Evolutionary conservation across 2,888 invertebrate genomes (phyloP).

Genomic region (Drosophila meridionalis): DNA sequence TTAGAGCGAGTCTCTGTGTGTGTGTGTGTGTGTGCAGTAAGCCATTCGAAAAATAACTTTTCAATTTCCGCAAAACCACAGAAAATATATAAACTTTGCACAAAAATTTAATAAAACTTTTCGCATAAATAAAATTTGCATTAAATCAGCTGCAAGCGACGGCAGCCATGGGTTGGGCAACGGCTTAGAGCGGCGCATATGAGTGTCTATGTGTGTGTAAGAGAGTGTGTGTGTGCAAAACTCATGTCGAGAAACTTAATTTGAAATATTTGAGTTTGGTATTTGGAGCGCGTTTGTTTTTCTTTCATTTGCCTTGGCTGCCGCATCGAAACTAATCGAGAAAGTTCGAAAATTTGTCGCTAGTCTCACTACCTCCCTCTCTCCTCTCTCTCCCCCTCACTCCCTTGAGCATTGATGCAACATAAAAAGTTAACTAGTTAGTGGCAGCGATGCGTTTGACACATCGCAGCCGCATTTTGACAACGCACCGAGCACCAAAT

Average conservation of each 20-base stretch:
- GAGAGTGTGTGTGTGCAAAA: constrained; percentile 54
- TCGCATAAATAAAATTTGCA: constrained; percentile 84
- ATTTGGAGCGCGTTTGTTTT: constrained; percentile 71
- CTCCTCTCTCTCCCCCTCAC: background rate
- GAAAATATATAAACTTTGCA: constrained; percentile 81
- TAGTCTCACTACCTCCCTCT: background rate
- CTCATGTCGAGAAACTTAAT: constrained; percentile 80
- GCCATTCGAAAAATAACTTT: constrained; percentile 82
- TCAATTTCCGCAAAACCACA: constrained; percentile 83
- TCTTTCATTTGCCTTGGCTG: constrained; percentile 59
- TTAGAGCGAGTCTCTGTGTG: constrained; percentile 7
- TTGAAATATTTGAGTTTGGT: constrained; percentile 80
- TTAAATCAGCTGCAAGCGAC: constrained; percentile 81
- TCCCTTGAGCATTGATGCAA: constrained; percentile 54
- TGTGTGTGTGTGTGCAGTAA: constrained; percentile 55
- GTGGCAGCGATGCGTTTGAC: constrained; percentile 53
- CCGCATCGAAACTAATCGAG: constrained; percentile 78
- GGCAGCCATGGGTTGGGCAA: constrained; percentile 35
- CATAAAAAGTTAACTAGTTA: constrained; percentile 65
- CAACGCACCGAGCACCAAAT: constrained; percentile 27
- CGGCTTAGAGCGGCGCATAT: constrained; percentile 60
- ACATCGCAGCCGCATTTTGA: constrained; percentile 39
- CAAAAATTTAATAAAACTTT: constrained; percentile 84
- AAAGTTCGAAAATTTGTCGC: constrained; percentile 79
- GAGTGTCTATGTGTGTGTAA: constrained; percentile 30